Conservation (phyloP, 2,113 vertebrate genomes). For the Apus apus region DNA sequence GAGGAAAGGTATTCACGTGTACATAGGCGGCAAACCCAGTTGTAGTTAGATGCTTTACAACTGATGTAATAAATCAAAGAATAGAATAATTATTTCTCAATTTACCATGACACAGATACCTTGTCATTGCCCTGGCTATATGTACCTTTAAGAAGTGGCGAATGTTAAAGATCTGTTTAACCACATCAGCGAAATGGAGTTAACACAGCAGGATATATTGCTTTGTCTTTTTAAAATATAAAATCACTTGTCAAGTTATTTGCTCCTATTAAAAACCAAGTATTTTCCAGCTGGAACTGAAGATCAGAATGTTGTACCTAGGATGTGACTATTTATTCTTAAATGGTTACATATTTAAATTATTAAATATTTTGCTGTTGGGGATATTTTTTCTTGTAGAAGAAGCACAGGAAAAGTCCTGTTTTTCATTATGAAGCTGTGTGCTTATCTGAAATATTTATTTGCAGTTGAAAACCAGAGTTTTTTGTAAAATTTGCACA, state of each 20-base stretch:
- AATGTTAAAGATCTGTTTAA: constrained; percentile 21
- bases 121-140: constrained; percentile 18
- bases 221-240: neutral
- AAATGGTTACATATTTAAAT: neutral
- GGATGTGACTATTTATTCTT: neutral
- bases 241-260: neutral
- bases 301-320: neutral
- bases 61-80: constrained; percentile 69
- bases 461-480: neutral
- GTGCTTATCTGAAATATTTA: neutral
- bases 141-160: constrained; percentile 8
- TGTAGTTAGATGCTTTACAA: constrained; percentile 49
- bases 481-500: neutral
- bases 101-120: constrained; percentile 33
- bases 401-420: neutral
- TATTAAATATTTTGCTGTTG: neutral
- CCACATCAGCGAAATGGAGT: neutral
- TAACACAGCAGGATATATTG: constrained; percentile 20
- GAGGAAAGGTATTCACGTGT: neutral
- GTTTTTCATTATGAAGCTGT: neutral
- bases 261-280: neutral
- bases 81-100: constrained; percentile 53
- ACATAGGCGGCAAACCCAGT: neutral
- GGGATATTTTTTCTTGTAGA: neutral
- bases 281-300: neutral